Conservation (phyloP, 2,797 vertebrate species). For the Muscicapa striata region DNA sequence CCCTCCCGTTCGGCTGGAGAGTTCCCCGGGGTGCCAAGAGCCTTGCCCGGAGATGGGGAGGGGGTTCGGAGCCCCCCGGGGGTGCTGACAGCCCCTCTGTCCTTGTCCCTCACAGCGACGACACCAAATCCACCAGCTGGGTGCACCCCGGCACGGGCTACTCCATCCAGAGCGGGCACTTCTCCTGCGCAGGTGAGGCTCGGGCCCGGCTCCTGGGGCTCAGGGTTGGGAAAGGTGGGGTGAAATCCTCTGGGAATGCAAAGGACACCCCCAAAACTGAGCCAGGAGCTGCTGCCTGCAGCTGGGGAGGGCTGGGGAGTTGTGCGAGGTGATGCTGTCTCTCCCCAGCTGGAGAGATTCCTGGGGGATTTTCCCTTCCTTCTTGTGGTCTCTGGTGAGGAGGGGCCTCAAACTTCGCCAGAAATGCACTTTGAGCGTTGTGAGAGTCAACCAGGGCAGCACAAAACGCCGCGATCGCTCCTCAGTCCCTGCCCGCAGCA, state of each 20-base stretch:
- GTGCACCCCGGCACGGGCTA: constrained; percentile 67
- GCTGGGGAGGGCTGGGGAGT: neutral
- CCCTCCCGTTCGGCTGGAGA: neutral
- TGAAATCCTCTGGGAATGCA: neutral
- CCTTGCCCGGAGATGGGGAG: rapidly evolving
- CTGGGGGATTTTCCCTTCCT: neutral
- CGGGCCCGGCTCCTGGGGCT: rapidly evolving
- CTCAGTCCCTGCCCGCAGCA: neutral
- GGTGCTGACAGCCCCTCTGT: neutral
- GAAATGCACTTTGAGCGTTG: rapidly evolving
- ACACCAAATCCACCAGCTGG: constrained; percentile 78
- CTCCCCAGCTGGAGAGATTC: neutral
- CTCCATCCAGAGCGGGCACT: constrained; percentile 75
- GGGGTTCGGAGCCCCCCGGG: neutral
- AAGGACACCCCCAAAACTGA: neutral
- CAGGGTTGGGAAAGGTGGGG: rapidly evolving
- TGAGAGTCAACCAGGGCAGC: rapidly evolving
- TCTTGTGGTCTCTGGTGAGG: neutral
- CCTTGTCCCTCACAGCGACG: constrained; percentile 66
- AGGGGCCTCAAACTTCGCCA: neutral
- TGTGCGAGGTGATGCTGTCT: rapidly evolving
- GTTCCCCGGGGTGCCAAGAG: rapidly evolving
- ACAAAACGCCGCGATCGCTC: rapidly evolving
- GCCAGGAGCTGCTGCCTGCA: neutral
- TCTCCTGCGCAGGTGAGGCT: constrained; percentile 68